Evolutionary conservation across 2,888 invertebrate genomes (phyloP).

Genomic region (Eudemis profundana): DNA sequence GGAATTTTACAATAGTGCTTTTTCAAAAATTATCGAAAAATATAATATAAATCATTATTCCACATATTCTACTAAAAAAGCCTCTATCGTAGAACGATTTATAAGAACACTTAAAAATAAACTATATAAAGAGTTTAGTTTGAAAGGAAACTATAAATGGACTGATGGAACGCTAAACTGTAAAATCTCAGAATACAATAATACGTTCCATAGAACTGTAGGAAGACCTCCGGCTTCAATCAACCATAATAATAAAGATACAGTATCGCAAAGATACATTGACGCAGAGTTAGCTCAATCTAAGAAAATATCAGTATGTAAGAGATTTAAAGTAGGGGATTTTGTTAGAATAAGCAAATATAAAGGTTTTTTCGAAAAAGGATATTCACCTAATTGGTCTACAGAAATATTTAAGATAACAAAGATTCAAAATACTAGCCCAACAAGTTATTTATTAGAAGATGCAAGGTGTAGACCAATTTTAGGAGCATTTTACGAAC

Average conservation of each 20-base stretch:
- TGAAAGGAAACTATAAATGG: conserved; percentile 41
- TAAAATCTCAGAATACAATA: conserved; percentile 19
- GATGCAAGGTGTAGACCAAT: background rate
- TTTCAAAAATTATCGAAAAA: conserved; percentile 12
- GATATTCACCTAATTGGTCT: conserved; percentile 1
- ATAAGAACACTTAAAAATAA: conserved; percentile 44
- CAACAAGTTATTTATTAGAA: background rate
- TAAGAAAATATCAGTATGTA: background rate
- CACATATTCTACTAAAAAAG: conserved; percentile 42
- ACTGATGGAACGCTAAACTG: too few relatives aligned
- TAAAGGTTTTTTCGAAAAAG: background rate
- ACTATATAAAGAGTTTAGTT: conserved; percentile 36
- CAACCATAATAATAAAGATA: too few relatives aligned
- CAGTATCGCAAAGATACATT: background rate
- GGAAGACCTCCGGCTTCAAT: too few relatives aligned
- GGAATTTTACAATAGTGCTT: conserved; percentile 45
- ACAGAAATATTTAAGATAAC: conserved; percentile 3
- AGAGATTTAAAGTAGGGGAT: conserved; percentile 7
- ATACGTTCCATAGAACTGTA: conserved; percentile 11
- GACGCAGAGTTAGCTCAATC: too few relatives aligned
- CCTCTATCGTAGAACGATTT: conserved; percentile 44
- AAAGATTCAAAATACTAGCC: background rate
- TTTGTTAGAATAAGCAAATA: conserved; percentile 2
- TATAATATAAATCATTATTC: conserved; percentile 42
- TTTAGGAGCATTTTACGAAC: background rate